Conservation (phyloP, 1,140 invertebrate species). For the Zophobas morio region DNA sequence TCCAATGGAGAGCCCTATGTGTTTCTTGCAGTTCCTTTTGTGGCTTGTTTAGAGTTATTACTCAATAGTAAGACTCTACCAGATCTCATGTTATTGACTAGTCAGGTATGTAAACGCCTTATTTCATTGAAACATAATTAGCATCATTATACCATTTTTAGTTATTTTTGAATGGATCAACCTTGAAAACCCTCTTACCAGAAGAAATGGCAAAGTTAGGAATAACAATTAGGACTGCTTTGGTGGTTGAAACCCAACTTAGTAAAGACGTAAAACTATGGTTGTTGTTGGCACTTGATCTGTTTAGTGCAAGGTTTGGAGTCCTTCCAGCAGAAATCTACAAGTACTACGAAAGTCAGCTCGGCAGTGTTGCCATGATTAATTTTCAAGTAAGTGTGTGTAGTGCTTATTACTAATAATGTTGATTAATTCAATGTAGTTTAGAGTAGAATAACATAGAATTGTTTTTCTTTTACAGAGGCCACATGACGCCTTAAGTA, state of each 20-base stretch:
- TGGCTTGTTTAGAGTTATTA: slow-evolving; percentile 57
- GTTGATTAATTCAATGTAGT: no score
- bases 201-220: slow-evolving; percentile 59
- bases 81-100: slow-evolving; percentile 58
- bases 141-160: slow-evolving; percentile 49
- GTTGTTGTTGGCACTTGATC: slow-evolving; percentile 61
- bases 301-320: slow-evolving; percentile 57
- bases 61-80: slow-evolving; percentile 50
- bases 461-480: slow-evolving; percentile 49
- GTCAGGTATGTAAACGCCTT: slow-evolving; percentile 53
- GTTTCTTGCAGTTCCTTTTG: slow-evolving; percentile 55
- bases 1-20: slow-evolving; percentile 53
- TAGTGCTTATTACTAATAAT: no score
- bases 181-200: slow-evolving; percentile 53
- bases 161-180: slow-evolving; percentile 61
- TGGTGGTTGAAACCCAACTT: slow-evolving; percentile 53
- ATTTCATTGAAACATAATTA: slow-evolving; percentile 19
- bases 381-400: slow-evolving; percentile 56
- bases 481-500: slow-evolving; percentile 52
- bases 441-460: no score
- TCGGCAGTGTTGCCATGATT: slow-evolving; percentile 60
- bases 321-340: slow-evolving; percentile 58
- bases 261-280: slow-evolving; percentile 58
- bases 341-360: slow-evolving; percentile 61
- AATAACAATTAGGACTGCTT: slow-evolving; percentile 53